phyloP scores from a whole-genome alignment of 2,113 vertebrate genomes.

The Numida meleagris region DNA sequence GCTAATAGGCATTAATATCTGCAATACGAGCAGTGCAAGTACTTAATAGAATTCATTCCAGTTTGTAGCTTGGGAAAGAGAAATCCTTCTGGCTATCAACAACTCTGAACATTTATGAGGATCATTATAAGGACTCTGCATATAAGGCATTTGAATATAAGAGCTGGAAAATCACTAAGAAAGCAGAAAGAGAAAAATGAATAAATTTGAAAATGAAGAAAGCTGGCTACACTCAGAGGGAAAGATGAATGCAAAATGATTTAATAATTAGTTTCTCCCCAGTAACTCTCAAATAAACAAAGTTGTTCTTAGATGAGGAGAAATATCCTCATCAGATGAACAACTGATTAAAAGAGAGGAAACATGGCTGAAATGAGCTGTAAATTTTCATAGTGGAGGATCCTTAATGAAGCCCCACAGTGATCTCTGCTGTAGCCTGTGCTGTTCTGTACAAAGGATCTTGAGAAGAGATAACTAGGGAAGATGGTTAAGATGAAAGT shows the following conservation, averaged over 20 bases:
- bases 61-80: background rate
- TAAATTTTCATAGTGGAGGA: background rate
- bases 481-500: background rate
- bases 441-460: background rate
- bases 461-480: background rate
- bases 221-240: background rate
- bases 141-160: background rate
- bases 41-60: background rate
- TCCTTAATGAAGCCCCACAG: background rate
- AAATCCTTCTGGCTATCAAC: background rate
- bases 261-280: background rate
- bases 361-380: background rate
- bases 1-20: background rate
- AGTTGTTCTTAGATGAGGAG: background rate
- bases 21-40: background rate
- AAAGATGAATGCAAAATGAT: background rate
- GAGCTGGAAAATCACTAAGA: conserved; percentile 8
- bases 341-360: background rate
- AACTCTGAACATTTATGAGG: conserved; percentile 1
- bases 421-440: background rate
- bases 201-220: conserved; percentile 2
- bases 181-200: background rate
- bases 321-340: background rate
- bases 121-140: background rate
- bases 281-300: background rate